Evolutionary conservation across 2,797 vertebrate species (phyloP).

Genomic region (Clarias pachynema): DNA sequence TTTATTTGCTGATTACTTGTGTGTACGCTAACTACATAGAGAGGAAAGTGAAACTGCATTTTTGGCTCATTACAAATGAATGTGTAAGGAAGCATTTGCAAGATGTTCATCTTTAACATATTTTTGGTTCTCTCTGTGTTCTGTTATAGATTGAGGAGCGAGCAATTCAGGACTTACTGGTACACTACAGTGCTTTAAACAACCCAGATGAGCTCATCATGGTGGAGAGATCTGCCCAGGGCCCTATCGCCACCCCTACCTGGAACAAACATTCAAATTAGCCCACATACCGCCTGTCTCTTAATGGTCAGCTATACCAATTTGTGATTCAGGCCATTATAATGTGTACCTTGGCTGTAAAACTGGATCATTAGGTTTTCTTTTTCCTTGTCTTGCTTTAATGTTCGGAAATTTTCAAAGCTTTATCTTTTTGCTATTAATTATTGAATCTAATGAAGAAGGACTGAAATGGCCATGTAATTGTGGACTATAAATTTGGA

Average conservation of each 20-base stretch:
- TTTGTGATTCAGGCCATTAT: conserved; percentile 21
- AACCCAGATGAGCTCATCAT: conserved; percentile 94
- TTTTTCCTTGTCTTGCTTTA: background rate
- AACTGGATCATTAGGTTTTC: background rate
- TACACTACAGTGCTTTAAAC: conserved; percentile 85
- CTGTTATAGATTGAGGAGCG: conserved; percentile 87
- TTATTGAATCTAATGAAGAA: conserved; percentile 42
- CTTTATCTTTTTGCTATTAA: conserved; percentile 18
- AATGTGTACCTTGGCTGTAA: conserved; percentile 10
- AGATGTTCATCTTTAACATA: background rate
- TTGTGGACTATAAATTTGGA: conserved; percentile 16
- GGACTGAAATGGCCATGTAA: conserved; percentile 14
- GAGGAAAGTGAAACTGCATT: background rate
- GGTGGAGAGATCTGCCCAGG: conserved; percentile 88
- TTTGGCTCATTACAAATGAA: background rate
- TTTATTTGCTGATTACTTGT: background rate
- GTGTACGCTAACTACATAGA: background rate
- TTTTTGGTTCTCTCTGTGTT: conserved; percentile 18
- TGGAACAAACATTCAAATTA: conserved; percentile 91
- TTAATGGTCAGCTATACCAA: background rate
- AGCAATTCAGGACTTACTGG: conserved; percentile 91
- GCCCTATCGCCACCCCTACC: conserved; percentile 87
- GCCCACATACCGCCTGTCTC: background rate
- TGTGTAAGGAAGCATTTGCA: background rate
- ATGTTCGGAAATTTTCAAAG: conserved; percentile 18